phyloP scores from a whole-genome alignment of 2,113 vertebrate genomes.

The Phodopus roborovskii region DNA sequence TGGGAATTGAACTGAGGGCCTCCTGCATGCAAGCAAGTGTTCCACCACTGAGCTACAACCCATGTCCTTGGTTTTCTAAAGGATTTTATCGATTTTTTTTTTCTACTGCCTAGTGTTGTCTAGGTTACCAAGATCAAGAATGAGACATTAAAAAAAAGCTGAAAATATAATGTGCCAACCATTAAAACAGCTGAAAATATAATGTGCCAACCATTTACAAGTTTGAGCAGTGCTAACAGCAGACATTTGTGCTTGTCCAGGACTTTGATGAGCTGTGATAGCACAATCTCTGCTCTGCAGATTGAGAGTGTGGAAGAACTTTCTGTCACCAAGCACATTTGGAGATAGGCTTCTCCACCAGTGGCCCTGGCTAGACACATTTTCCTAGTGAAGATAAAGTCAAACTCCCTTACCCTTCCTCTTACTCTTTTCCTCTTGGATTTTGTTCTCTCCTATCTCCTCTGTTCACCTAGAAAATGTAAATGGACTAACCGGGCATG shows the following conservation, averaged over 20 bases:
- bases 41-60: neutral
- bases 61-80: neutral
- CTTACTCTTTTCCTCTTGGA: neutral
- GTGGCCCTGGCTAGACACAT: neutral
- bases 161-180: neutral
- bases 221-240: neutral
- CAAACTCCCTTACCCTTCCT: neutral
- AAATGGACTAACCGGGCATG: neutral
- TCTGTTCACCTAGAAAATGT: slow-evolving; percentile 36
- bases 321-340: neutral
- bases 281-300: neutral
- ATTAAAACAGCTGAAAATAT: neutral
- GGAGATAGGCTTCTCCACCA: neutral
- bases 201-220: slow-evolving; percentile 16
- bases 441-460: neutral
- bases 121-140: neutral
- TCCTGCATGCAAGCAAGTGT: neutral
- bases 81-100: neutral
- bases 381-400: slow-evolving; percentile 34
- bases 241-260: neutral
- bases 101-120: neutral
- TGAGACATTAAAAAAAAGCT: neutral
- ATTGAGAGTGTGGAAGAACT: slow-evolving; percentile 14
- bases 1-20: neutral
- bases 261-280: neutral